A percentile compares a stretch with the other conserved stretches of the same genome.
phyloP scores from a whole-genome alignment of 2,888 invertebrate genomes.

The Drosophila testacea region DNA sequence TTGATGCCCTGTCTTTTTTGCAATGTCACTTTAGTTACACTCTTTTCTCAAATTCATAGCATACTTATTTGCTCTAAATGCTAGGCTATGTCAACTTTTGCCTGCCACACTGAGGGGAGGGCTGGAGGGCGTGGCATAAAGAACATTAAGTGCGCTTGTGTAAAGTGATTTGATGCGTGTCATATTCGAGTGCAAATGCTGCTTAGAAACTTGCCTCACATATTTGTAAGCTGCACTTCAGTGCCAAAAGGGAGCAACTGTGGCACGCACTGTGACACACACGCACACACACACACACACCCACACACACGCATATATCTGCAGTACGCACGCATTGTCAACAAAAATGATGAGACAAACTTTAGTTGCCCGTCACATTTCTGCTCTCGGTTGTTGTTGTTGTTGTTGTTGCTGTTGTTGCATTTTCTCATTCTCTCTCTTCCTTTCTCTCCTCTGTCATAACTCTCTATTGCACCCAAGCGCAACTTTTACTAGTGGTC shows the following conservation, averaged over 20 bases:
- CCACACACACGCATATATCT: neutral
- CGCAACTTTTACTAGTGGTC: slow-evolving; percentile 3
- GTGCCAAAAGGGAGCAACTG: slow-evolving; percentile 42
- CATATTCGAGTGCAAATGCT: slow-evolving; percentile 53
- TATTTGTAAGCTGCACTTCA: slow-evolving; percentile 38
- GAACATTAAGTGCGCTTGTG: slow-evolving; percentile 57
- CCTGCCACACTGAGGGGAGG: neutral
- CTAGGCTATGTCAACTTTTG: slow-evolving; percentile 12
- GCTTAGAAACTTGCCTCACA: slow-evolving; percentile 28
- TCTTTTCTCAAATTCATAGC: slow-evolving; percentile 31
- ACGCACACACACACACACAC: slow-evolving; percentile 7
- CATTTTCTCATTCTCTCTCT: neutral
- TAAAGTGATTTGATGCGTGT: slow-evolving; percentile 66
- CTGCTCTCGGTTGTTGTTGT: neutral
- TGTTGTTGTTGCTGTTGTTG: neutral
- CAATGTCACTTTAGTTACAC: slow-evolving; percentile 4
- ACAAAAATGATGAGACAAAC: slow-evolving; percentile 47
- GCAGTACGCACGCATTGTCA: slow-evolving; percentile 41
- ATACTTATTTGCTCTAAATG: slow-evolving; percentile 29
- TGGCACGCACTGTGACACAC: slow-evolving; percentile 19
- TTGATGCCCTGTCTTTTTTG: slow-evolving; percentile 2
- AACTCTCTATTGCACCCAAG: slow-evolving; percentile 1
- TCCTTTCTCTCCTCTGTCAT: neutral
- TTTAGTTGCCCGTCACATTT: slow-evolving; percentile 11
- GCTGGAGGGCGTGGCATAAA: neutral